Base-by-base conservation (phyloP, 1,140 invertebrate species). In the Harpegnathos saltator region DNA sequence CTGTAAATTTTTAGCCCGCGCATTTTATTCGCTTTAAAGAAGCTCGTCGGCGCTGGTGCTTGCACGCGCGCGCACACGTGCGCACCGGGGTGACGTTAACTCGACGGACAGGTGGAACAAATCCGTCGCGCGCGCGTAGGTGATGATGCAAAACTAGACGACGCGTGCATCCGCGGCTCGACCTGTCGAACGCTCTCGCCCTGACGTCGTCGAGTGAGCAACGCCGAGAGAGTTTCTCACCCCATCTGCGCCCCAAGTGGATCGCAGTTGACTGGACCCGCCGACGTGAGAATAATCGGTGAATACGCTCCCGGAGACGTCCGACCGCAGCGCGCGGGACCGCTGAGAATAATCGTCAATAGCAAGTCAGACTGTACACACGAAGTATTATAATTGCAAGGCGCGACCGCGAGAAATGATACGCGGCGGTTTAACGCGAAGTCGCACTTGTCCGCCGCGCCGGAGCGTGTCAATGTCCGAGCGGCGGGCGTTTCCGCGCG, bases 21-120 rank as follows among this genome's bases (percentile, higher is more conserved):
- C 61, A 82, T 86, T n/a, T n/a, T 85, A 85, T 66, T 66, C 68
- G 52, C 75, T 78, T 80, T 80, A 80, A 80, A 80, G n/a, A 80
- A 80, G 52, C 75, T 80, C 71, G 69, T 65, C 75, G 65, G 71
- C 71, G 75, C 75, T 69, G n/a, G 75, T 24, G 33, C 12, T 80
- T 71, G 58, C 65, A 17, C 58, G 59, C 75, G n/a, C 65, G 11
- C 38, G 7, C 38, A 5, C 38, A 33, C 5, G 5, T 33, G 29
- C 5, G 29, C 5, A 33, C n/a, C n/a, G n/a, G n/a, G n/a, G n/a
- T n/a, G 50, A 52, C 63, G 63, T 80, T 78, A 69, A 69, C 54
- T 58, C n/a, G 52, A 52, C 52, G 52, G 75, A 71, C 52, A 80
- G 17, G 75, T 14, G 75, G 65, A 80, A 80, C 58, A 80, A 80